phyloP scores from a whole-genome alignment of 35 echinoderm and acorn worm species.

The Eucidaris tribuloides region DNA sequence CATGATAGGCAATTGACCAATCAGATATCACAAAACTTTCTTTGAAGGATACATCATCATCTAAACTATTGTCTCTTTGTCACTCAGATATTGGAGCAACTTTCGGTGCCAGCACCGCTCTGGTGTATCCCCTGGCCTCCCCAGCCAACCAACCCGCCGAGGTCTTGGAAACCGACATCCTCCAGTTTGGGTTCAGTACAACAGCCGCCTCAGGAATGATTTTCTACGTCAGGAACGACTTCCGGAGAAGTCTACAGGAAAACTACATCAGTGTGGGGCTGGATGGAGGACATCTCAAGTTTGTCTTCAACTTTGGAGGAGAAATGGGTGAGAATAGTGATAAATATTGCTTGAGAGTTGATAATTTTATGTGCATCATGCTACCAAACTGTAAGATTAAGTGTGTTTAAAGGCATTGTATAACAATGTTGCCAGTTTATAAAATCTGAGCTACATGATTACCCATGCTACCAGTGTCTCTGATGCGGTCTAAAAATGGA shows the following conservation, averaged over 20 bases:
- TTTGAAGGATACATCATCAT: too few relatives aligned
- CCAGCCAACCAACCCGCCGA: neutral
- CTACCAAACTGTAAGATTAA: too few relatives aligned
- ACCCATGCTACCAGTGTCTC: too few relatives aligned
- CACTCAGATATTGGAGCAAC: conserved; percentile 35
- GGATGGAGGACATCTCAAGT: conserved; percentile 28
- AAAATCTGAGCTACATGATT: too few relatives aligned
- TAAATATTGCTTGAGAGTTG: too few relatives aligned
- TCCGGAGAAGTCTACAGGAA: neutral
- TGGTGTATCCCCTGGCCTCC: conserved; percentile 6
- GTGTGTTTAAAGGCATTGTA: too few relatives aligned
- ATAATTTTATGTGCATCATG: too few relatives aligned
- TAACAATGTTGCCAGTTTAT: too few relatives aligned
- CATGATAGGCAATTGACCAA: too few relatives aligned
- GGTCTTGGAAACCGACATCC: neutral
- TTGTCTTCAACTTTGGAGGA: conserved; percentile 40
- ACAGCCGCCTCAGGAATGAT: conserved; percentile 15
- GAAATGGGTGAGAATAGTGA: conserved; percentile 49
- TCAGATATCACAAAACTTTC: too few relatives aligned
- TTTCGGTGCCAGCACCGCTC: conserved; percentile 4
- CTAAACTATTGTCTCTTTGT: too few relatives aligned
- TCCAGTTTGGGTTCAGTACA: conserved; percentile 62
- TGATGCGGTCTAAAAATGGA: too few relatives aligned
- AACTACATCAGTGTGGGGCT: conserved; percentile 36
- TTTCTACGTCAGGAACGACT: conserved; percentile 40